These are phyloP conservation scores for Drosophila trichaetosa DNA, from an alignment of 2,888 invertebrate species.

Conservation along the genomic window DNA sequence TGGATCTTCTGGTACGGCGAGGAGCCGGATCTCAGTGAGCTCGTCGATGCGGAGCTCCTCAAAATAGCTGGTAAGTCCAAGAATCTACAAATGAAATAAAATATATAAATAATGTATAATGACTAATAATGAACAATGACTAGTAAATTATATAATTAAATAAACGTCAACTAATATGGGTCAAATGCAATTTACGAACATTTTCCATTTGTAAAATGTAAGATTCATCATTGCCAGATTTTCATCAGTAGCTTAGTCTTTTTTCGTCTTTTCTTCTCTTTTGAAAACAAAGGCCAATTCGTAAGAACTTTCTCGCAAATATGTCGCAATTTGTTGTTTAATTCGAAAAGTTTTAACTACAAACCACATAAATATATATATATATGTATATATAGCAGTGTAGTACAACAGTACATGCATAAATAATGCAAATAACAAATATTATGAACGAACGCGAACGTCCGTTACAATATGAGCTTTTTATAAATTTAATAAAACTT, in stretches of 20 bases:
- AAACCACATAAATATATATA: neutral
- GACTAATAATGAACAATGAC: neutral
- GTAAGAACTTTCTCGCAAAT: neutral
- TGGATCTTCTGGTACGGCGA: constrained; percentile 99
- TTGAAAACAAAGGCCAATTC: neutral
- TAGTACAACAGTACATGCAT: constrained; percentile 9
- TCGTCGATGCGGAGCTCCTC: constrained; percentile 94
- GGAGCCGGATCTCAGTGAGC: constrained; percentile 94
- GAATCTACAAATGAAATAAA: neutral
- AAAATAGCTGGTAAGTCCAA: constrained; percentile 91
- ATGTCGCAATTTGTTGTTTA: neutral
- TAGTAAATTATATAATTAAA: neutral
- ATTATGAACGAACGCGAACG: constrained; percentile 31
- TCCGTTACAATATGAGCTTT: constrained; percentile 50
- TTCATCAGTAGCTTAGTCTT: neutral
- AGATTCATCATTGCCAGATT: neutral
- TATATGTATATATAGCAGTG: neutral
- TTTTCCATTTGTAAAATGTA: neutral
- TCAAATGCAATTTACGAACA: neutral
- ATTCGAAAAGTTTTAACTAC: constrained; percentile 1
- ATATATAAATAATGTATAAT: neutral
- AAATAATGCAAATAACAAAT: constrained; percentile 18
- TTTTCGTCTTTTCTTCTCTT: neutral
- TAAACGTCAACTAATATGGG: neutral
- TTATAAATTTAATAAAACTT: constrained; percentile 79